Evolutionary conservation across 2,113 vertebrate genomes (phyloP).

Genomic region (Acinonyx jubatus): DNA sequence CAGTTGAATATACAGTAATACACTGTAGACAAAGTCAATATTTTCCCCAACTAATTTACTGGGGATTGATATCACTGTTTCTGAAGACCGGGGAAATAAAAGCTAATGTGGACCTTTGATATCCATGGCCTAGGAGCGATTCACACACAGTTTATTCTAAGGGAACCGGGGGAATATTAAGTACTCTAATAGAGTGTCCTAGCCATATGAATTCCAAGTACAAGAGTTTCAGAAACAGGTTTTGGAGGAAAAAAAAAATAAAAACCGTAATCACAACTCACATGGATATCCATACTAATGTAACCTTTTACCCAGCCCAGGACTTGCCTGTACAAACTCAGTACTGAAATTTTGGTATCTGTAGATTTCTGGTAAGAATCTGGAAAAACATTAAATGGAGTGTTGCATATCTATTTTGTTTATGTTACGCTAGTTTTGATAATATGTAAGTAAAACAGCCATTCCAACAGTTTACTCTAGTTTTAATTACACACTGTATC

Average conservation of each 20-base stretch:
- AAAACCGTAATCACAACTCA: slow-evolving; percentile 82
- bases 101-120: slow-evolving; percentile 67
- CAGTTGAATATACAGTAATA: slow-evolving; percentile 78
- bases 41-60: slow-evolving; percentile 67
- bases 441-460: slow-evolving; percentile 86
- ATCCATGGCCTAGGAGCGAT: slow-evolving; percentile 54
- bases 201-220: slow-evolving; percentile 69
- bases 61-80: slow-evolving; percentile 66
- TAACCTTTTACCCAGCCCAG: slow-evolving; percentile 77
- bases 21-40: slow-evolving; percentile 71
- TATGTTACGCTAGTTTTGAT: slow-evolving; percentile 82
- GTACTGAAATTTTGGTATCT: slow-evolving; percentile 81
- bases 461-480: slow-evolving; percentile 87
- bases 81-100: slow-evolving; percentile 61
- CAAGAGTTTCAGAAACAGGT: slow-evolving; percentile 77
- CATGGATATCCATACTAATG: slow-evolving; percentile 75
- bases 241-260: slow-evolving; percentile 78
- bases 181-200: slow-evolving; percentile 72
- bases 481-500: slow-evolving; percentile 88
- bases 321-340: slow-evolving; percentile 85
- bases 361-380: slow-evolving; percentile 82
- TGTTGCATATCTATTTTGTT: slow-evolving; percentile 79
- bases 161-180: slow-evolving; percentile 54
- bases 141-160: slow-evolving; percentile 69
- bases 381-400: slow-evolving; percentile 83